phyloP scores from a whole-genome alignment of 1,140 invertebrate genomes.

The Calephelis virginiensis region DNA sequence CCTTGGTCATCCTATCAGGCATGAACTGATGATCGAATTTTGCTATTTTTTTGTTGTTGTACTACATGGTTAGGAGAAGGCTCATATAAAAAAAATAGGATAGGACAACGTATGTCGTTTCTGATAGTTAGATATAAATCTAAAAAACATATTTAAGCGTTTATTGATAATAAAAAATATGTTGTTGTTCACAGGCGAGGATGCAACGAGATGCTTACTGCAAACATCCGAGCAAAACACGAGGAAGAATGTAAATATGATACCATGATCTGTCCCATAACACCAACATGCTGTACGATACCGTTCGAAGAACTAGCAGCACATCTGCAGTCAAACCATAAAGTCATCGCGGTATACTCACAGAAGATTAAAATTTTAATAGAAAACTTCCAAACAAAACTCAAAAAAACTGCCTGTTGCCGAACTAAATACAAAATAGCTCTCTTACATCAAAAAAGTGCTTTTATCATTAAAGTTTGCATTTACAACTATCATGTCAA shows the following conservation, averaged over 20 bases:
- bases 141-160: not conserved
- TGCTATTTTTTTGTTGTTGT: no score
- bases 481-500: slow-evolving; percentile 71
- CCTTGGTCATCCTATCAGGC: no score
- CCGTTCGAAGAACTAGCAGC: slow-evolving; percentile 65
- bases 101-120: not conserved
- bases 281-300: slow-evolving; percentile 58
- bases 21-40: no score
- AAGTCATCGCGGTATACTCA: slow-evolving; percentile 68
- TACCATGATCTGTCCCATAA: slow-evolving; percentile 68
- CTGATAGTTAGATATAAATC: not conserved
- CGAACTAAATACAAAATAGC: slow-evolving; percentile 72
- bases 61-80: no score
- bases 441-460: slow-evolving; percentile 64
- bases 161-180: not conserved
- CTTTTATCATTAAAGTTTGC: slow-evolving; percentile 73
- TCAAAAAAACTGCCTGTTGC: slow-evolving; percentile 67
- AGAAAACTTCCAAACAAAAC: slow-evolving; percentile 71
- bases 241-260: slow-evolving; percentile 70
- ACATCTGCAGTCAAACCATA: slow-evolving; percentile 62
- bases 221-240: slow-evolving; percentile 58
- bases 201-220: slow-evolving; percentile 60
- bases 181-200: slow-evolving; percentile 61
- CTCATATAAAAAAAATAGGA: no score
- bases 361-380: slow-evolving; percentile 73